Conservation (phyloP, 2,888 invertebrate species). For the Hyposoter dolosus region DNA sequence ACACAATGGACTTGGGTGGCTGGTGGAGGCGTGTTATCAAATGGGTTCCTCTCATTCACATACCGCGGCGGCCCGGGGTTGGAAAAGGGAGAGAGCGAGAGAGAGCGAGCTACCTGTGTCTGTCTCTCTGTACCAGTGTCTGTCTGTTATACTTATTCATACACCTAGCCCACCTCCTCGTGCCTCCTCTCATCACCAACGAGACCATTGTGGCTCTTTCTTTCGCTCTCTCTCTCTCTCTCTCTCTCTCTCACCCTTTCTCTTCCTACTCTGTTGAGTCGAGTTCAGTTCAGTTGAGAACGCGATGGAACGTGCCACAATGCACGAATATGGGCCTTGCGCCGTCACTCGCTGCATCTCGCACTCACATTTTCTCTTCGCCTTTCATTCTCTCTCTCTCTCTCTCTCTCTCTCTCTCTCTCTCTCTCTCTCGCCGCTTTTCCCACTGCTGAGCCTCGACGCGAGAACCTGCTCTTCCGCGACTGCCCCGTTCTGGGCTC, state of each 20-base stretch:
- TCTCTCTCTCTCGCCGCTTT: conserved; percentile 42
- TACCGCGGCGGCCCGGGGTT: conserved; percentile 82
- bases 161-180: conserved; percentile 67
- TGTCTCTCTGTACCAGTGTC: conserved; percentile 82
- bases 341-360: conserved; percentile 62
- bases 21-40: conserved; percentile 85
- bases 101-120: conserved; percentile 81
- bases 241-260: neutral
- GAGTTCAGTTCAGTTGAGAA: conserved; percentile 83
- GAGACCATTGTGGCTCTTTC: conserved; percentile 81
- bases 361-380: conserved; percentile 48
- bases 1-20: conserved; percentile 84
- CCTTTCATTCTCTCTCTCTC: conserved; percentile 57
- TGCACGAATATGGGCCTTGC: conserved; percentile 83
- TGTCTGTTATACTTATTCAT: conserved; percentile 85
- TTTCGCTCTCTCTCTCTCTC: neutral
- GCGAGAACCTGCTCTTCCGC: neutral
- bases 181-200: conserved; percentile 7
- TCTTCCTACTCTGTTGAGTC: conserved; percentile 76
- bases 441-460: neutral
- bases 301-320: conserved; percentile 85
- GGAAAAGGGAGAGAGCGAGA: conserved; percentile 66
- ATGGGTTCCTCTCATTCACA: conserved; percentile 85
- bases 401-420: conserved; percentile 57
- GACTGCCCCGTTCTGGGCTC: neutral